Evolutionary conservation across 2,113 vertebrate species (phyloP), one percentile per base, ranked within the genome.

Genomic region (Nerophis lumbriciformis): DNA sequence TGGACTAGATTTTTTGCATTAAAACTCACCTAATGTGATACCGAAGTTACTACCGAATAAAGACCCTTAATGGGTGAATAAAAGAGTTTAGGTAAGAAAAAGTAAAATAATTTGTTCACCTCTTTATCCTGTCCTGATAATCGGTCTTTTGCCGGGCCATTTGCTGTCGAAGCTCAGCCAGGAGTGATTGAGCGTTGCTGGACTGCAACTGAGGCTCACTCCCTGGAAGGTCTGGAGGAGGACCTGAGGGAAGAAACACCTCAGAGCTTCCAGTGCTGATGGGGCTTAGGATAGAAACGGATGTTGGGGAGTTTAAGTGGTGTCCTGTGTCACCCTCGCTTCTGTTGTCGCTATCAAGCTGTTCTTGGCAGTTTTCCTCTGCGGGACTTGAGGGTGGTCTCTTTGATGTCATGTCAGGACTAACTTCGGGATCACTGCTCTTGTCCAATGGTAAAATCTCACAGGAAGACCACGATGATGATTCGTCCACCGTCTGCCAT

Each of bases 211-310:
- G 53, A 63, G 39, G 42, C 57, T 75, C 79, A 5, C 71, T 54
- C 0, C 15, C 77, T 48, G 82, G 69, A 21, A 68, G 39, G 14
- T 88, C 81, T 15, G 76, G 75, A 48, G 76, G 75, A 48, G 87
- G 72, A 39, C 65, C 82, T 0, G 86, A 82, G 6, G 90, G 89
- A 45, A 91, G 87, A 69, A 92, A 92, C 6, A 91, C 90, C 44
- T 92, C 90, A 1, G 90, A 90, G 69, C 90, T 91, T 10, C 90
- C 90, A 0, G 88, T 92, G 47, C 87, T 88, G 28, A 90, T 67
- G 49, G 71, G 77, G 1, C 81, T 89, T 37, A 74, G 74, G 6
- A 58, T 72, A 0, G 85, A 89, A 12, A 82, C 65, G 0, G 88
- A 90, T 13, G 83, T 82, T 4, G 73, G 86, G 7, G 90, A 89